phyloP scores from a whole-genome alignment of 2,797 vertebrate genomes.

The Oreortyx pictus region DNA sequence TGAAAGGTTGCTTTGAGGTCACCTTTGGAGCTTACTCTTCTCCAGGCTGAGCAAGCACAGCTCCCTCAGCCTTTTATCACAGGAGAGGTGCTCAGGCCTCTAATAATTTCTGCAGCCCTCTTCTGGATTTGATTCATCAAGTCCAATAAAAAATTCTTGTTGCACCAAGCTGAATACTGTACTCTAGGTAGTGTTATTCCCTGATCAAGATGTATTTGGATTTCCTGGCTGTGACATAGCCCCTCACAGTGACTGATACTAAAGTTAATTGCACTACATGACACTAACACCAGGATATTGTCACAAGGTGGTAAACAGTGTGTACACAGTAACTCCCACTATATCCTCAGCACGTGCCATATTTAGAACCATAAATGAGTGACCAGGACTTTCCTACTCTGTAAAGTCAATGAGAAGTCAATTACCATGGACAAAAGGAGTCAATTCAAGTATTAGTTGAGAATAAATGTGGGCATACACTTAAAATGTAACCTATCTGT shows the following conservation, averaged over 20 bases:
- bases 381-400: neutral
- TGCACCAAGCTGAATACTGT: neutral
- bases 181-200: neutral
- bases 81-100: neutral
- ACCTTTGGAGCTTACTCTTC: neutral
- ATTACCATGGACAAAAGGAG: neutral
- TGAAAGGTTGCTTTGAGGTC: neutral
- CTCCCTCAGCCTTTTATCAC: neutral
- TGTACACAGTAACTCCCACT: rapidly evolving
- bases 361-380: neutral
- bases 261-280: rapidly evolving
- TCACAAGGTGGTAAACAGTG: neutral
- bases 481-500: neutral
- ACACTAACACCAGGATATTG: rapidly evolving
- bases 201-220: neutral
- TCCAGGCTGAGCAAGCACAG: neutral
- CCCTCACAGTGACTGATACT: neutral
- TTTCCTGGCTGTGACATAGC: neutral
- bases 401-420: rapidly evolving
- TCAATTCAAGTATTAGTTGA: neutral
- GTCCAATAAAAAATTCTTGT: neutral
- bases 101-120: neutral
- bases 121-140: neutral
- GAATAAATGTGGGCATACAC: neutral
- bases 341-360: rapidly evolving